These are phyloP conservation scores for Troides aeacus DNA, from an alignment of 2,888 invertebrate genomes.

Conservation along the genomic window DNA sequence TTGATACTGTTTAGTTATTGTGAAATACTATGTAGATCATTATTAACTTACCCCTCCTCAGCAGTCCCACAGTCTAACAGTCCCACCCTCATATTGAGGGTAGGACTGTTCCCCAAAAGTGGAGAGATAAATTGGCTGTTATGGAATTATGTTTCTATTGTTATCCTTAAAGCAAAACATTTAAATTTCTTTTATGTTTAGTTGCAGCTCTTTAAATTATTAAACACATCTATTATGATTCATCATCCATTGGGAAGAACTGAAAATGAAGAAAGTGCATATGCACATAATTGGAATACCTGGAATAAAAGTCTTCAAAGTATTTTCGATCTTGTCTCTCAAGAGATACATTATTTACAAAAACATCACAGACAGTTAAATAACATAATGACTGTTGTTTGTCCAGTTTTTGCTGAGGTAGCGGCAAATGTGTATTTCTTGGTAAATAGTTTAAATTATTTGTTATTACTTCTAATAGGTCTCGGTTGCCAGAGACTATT, in stretches of 20 bases:
- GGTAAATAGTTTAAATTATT: conserved; percentile 43
- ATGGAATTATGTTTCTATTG: too few relatives aligned
- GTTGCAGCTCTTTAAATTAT: conserved; percentile 58
- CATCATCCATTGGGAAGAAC: conserved; percentile 64
- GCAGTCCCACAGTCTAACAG: too few relatives aligned
- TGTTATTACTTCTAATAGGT: conserved; percentile 1
- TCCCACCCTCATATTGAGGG: too few relatives aligned
- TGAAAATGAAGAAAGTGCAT: conserved; percentile 50
- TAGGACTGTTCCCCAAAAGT: too few relatives aligned
- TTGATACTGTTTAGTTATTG: conserved; percentile 1
- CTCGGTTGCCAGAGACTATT: too few relatives aligned
- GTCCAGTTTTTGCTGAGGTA: conserved; percentile 50
- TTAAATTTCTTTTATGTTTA: conserved; percentile 40
- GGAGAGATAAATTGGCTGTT: too few relatives aligned
- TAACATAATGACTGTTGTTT: conserved; percentile 40
- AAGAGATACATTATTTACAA: conserved; percentile 57
- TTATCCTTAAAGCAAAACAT: too few relatives aligned
- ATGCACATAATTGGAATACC: conserved; percentile 57
- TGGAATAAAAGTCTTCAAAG: conserved; percentile 63
- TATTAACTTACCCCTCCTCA: too few relatives aligned
- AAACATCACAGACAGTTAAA: conserved; percentile 54
- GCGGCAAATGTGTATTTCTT: conserved; percentile 64
- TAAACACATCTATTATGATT: conserved; percentile 54
- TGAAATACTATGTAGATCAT: too few relatives aligned
- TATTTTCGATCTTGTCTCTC: conserved; percentile 61